Conservation (phyloP, 2,113 vertebrate genomes). For the Nothobranchius kuhntae region DNA sequence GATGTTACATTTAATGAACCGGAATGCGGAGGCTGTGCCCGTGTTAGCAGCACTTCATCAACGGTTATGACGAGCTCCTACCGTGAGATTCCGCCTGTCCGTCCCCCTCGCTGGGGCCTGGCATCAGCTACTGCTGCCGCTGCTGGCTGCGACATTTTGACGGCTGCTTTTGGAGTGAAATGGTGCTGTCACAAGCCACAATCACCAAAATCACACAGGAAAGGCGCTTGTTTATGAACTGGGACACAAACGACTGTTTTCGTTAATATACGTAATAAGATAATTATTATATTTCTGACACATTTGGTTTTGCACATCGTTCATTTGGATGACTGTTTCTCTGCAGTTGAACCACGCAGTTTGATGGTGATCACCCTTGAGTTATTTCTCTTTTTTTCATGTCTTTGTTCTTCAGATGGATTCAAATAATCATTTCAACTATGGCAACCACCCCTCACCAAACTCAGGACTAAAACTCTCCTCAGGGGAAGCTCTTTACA, state of each 20-base stretch:
- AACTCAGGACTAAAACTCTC: conserved; percentile 96
- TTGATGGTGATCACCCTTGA: not conserved
- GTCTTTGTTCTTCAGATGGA: conserved; percentile 82
- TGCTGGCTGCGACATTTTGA: conserved; percentile 74
- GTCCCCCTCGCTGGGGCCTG: conserved; percentile 61
- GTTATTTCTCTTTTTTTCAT: not conserved
- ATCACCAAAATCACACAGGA: not conserved
- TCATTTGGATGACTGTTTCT: not conserved
- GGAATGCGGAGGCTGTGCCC: conserved; percentile 13
- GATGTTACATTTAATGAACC: not conserved
- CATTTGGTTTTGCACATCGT: too few species aligned
- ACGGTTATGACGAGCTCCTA: conserved; percentile 53
- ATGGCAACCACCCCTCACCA: conserved; percentile 87
- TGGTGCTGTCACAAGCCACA: conserved; percentile 50
- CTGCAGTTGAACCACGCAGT: not conserved
- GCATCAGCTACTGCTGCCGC: conserved; percentile 43
- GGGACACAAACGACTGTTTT: not conserved
- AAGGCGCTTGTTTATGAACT: conserved; percentile 2
- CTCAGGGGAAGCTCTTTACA: conserved; percentile 92
- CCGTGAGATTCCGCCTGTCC: conserved; percentile 52
- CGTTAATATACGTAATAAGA: too few species aligned
- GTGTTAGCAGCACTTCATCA: conserved; percentile 62
- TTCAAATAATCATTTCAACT: conserved; percentile 92
- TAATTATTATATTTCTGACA: too few species aligned
- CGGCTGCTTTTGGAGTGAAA: conserved; percentile 52